Percentiles rank a stretch among this genome's conserved stretches.
Conservation (phyloP, 2,113 vertebrate species). For the Rutilus rutilus region DNA sequence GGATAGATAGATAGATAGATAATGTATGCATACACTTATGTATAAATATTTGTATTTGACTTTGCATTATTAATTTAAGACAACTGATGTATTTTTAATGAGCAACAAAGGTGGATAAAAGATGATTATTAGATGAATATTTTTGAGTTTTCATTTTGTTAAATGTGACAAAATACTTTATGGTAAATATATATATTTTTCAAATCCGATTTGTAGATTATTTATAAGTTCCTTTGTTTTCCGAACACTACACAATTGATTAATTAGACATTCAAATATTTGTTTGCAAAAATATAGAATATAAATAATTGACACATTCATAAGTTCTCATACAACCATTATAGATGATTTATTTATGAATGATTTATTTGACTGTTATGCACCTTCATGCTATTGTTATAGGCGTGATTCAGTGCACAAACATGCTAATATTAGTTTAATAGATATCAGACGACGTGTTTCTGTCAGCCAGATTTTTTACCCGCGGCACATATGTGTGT, state of each 20-base stretch:
- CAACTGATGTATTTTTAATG: no score
- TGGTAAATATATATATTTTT: background rate
- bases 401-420: background rate
- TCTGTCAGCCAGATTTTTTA: background rate
- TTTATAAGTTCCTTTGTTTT: background rate
- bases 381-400: background rate
- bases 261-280: no score
- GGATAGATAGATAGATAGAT: background rate
- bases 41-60: no score
- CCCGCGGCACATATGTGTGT: background rate
- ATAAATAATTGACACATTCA: background rate
- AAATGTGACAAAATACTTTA: background rate
- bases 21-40: no score
- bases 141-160: background rate
- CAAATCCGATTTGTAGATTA: background rate
- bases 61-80: no score
- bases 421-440: constrained; percentile 1
- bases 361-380: background rate
- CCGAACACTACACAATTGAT: background rate
- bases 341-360: background rate
- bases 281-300: background rate
- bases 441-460: background rate
- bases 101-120: background rate
- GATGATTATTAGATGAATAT: background rate
- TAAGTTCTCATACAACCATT: background rate